Conservation (phyloP, 2,888 invertebrate genomes). For the Exephanes ischioxanthus region DNA sequence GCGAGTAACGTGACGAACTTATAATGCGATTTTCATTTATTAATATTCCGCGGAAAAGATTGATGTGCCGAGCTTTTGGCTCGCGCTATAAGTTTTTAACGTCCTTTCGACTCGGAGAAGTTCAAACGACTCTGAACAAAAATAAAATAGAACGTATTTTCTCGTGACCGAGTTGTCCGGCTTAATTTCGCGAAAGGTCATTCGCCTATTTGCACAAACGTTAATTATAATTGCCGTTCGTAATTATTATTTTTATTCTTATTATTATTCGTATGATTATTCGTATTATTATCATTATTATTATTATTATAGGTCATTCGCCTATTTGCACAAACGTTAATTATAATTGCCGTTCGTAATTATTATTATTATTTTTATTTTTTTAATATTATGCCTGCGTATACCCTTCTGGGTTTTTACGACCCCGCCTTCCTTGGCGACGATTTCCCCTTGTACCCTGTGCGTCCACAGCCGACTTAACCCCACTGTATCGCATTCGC, state of each 20-base stretch:
- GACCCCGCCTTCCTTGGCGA: no score
- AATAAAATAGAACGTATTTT: neutral
- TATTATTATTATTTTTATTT: no score
- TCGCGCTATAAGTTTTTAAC: neutral
- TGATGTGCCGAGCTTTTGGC: neutral
- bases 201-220: no score
- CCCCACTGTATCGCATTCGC: no score
- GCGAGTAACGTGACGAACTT: neutral
- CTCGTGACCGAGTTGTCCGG: neutral
- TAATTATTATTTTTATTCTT: neutral
- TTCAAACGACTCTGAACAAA: neutral
- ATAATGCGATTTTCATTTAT: constrained; percentile 7
- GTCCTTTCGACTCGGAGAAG: neutral
- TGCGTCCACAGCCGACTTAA: no score
- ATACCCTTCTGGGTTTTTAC: no score
- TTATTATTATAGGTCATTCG: neutral
- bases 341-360: neutral
- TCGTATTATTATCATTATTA: no score
- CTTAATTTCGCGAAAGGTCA: neutral
- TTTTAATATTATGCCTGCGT: no score
- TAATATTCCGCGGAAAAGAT: neutral
- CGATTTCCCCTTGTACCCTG: no score
- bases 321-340: neutral
- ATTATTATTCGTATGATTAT: no score
- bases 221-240: neutral